phyloP scores from a whole-genome alignment of 2,113 vertebrate species.

The Scortum barcoo region DNA sequence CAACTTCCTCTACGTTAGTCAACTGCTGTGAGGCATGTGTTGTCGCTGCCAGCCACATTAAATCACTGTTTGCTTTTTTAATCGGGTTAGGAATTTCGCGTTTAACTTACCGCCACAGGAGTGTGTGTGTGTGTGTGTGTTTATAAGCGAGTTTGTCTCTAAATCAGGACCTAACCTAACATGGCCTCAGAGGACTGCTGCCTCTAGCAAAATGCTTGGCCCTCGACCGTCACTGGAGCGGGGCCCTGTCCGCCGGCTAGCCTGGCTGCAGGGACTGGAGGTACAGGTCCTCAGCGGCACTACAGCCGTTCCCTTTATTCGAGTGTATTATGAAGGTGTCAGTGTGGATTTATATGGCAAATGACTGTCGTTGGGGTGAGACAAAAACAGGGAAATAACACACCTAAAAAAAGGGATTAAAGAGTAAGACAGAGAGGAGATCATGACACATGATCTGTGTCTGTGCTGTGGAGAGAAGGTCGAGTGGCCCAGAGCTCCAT shows the following conservation, averaged over 20 bases:
- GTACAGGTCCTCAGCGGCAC: neutral
- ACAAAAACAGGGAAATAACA: neutral
- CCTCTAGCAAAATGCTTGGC: constrained; percentile 13
- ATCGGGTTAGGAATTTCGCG: constrained; percentile 1
- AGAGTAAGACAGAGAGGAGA: neutral
- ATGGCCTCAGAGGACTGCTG: neutral
- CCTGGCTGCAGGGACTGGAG: neutral
- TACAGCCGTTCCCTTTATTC: neutral
- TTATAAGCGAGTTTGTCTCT: constrained; percentile 7
- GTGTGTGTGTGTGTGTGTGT: neutral
- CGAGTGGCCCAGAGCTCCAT: too few species aligned
- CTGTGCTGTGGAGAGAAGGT: too few species aligned
- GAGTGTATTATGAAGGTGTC: neutral
- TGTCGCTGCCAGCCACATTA: constrained; percentile 23
- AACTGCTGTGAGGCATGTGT: constrained; percentile 1
- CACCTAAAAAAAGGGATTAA: neutral
- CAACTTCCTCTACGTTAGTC: neutral
- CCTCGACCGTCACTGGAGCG: neutral
- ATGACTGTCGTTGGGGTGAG: neutral
- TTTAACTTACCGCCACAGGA: constrained; percentile 25
- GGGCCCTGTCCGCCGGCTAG: constrained; percentile 1
- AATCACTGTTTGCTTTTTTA: constrained; percentile 34
- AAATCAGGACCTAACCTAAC: constrained; percentile 27
- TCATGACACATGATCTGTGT: too few species aligned
- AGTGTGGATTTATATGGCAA: neutral